Conservation (phyloP, 2,888 invertebrate genomes). For the Euplexia lucipara region DNA sequence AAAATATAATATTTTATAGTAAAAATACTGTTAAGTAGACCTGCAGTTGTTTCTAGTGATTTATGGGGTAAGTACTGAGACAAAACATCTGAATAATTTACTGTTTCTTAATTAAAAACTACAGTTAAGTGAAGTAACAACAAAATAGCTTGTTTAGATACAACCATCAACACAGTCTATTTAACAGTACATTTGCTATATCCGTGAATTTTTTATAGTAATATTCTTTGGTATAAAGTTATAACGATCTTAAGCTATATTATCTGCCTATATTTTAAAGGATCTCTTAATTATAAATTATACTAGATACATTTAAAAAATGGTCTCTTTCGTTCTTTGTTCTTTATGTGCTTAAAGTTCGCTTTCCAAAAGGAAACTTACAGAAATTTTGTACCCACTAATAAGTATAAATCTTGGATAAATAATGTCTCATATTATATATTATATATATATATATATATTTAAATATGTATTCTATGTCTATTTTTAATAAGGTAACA, state of each 20-base stretch:
- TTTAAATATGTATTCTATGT: constrained; percentile 3
- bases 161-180: not conserved
- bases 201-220: constrained; percentile 26
- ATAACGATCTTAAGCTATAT: constrained; percentile 11
- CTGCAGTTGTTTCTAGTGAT: not conserved
- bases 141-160: no score
- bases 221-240: constrained; percentile 54
- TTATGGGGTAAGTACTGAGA: not conserved
- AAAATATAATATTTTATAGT: constrained; percentile 43
- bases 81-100: no score
- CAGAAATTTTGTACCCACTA: no score
- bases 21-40: constrained; percentile 10
- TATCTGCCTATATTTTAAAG: not conserved
- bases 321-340: not conserved
- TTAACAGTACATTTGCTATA: constrained; percentile 15
- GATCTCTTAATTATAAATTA: not conserved
- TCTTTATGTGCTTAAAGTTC: not conserved
- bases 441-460: no score
- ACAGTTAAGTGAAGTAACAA: no score
- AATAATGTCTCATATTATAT: no score
- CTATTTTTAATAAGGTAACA: not conserved
- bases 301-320: not conserved
- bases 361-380: not conserved
- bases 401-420: no score
- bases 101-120: no score